A percentile compares a stretch with the other conserved stretches of the same genome.
These are phyloP conservation scores for Lepus europaeus DNA, from an alignment of 2,113 vertebrate species.

Conservation along the genomic window DNA sequence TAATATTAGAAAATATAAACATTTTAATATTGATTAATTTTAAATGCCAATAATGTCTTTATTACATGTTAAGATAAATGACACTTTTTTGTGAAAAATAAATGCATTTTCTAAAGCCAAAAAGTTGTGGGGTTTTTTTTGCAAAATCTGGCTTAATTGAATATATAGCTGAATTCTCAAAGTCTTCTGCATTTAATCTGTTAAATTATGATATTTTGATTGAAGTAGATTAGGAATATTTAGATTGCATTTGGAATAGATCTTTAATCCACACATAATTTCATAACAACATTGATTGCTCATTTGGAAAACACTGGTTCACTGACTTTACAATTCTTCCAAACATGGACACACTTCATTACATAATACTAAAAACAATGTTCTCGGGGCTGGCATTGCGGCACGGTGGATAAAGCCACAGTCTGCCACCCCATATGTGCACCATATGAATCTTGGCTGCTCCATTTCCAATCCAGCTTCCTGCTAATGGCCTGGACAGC, in stretches of 20 bases:
- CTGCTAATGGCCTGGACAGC: too few relatives aligned
- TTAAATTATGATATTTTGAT: slow-evolving; percentile 13
- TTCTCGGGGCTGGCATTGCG: too few relatives aligned
- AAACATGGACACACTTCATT: slow-evolving; percentile 6
- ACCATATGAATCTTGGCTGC: too few relatives aligned
- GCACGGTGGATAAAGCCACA: too few relatives aligned
- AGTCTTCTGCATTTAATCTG: not conserved
- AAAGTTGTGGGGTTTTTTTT: not conserved
- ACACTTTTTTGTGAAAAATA: slow-evolving; percentile 6
- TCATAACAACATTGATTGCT: not conserved
- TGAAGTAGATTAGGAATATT: slow-evolving; percentile 37
- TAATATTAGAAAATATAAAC: not conserved
- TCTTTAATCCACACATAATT: not conserved
- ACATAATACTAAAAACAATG: not conserved
- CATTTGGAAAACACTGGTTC: slow-evolving; percentile 16
- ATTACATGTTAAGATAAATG: slow-evolving; percentile 3
- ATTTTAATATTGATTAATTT: not conserved
- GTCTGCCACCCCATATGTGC: too few relatives aligned
- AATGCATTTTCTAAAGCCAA: slow-evolving; percentile 29
- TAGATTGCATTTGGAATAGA: not conserved
- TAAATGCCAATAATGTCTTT: not conserved
- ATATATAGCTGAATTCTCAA: not conserved
- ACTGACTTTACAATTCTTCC: not conserved
- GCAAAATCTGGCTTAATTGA: not conserved
- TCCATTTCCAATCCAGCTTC: too few relatives aligned